These are phyloP conservation scores for Anarsia innoxiella DNA, from an alignment of 2,888 invertebrate genomes.

Conservation along the genomic window DNA sequence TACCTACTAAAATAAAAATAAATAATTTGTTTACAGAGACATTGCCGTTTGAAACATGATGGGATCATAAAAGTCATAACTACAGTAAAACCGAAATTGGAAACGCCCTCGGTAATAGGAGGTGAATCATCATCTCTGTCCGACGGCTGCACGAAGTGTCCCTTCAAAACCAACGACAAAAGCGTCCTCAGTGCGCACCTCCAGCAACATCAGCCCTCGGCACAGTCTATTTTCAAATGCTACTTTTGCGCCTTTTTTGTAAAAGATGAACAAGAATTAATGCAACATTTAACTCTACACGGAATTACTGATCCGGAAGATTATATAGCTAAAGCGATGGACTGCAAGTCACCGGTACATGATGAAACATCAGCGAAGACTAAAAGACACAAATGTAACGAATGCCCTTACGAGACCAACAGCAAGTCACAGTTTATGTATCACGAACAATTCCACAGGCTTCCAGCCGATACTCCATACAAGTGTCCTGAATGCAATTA, in stretches of 20 bases:
- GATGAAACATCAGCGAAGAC: slow-evolving; percentile 35
- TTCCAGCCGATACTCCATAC: slow-evolving; percentile 81
- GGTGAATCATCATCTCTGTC: slow-evolving; percentile 18
- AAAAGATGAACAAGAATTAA: slow-evolving; percentile 79
- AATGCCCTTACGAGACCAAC: slow-evolving; percentile 90
- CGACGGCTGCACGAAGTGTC: slow-evolving; percentile 80
- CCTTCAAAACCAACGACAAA: slow-evolving; percentile 78
- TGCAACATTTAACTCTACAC: slow-evolving; percentile 80
- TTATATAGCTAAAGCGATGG: slow-evolving; percentile 65
- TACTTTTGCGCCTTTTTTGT: slow-evolving; percentile 88
- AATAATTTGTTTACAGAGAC: slow-evolving; percentile 78
- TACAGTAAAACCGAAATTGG: slow-evolving; percentile 66
- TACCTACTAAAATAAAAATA: no score
- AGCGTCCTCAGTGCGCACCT: slow-evolving; percentile 78
- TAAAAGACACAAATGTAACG: slow-evolving; percentile 84
- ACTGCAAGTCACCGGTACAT: slow-evolving; percentile 40
- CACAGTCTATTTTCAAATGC: slow-evolving; percentile 84
- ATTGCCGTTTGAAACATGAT: slow-evolving; percentile 85
- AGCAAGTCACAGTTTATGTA: slow-evolving; percentile 90
- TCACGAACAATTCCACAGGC: slow-evolving; percentile 88
- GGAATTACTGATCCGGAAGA: slow-evolving; percentile 77
- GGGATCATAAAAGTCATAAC: slow-evolving; percentile 82
- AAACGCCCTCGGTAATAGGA: slow-evolving; percentile 33
- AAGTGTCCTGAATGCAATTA: slow-evolving; percentile 89
- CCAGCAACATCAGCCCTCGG: slow-evolving; percentile 80